phyloP scores from a whole-genome alignment of 2,797 vertebrate genomes.

The Eurystomus glaucurus region DNA sequence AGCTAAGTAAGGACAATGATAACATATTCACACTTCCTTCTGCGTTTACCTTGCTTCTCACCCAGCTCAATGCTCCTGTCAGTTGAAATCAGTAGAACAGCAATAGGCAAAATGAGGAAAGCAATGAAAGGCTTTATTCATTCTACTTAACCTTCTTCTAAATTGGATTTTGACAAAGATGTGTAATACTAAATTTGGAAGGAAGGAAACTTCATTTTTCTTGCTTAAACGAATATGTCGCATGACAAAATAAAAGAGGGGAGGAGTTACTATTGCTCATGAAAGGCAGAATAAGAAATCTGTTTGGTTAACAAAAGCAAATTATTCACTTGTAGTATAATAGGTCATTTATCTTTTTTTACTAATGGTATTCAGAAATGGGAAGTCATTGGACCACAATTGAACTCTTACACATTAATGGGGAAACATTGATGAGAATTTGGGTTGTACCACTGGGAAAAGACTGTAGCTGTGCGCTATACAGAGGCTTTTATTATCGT shows the following conservation, averaged over 20 bases:
- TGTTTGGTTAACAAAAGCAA: not conserved
- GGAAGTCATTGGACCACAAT: not conserved
- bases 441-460: not conserved
- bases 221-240: not conserved
- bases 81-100: conserved; percentile 18
- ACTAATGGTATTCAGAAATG: not conserved
- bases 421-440: not conserved
- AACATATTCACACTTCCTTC: not conserved
- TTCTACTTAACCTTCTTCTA: not conserved
- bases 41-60: conserved; percentile 26
- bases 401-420: not conserved
- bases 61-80: conserved; percentile 7
- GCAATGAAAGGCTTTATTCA: not conserved
- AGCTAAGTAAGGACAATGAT: not conserved
- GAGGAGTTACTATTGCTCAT: not conserved
- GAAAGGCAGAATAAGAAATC: not conserved
- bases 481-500: not conserved
- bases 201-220: conserved; percentile 19
- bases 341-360: conserved; percentile 1
- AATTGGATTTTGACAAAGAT: conserved; percentile 9
- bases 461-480: not conserved
- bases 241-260: not conserved
- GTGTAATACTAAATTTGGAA: conserved; percentile 7
- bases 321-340: conserved; percentile 74
- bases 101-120: conserved; percentile 12